Percentiles rank a stretch among this genome's conserved stretches.
phyloP scores from a whole-genome alignment of 2,113 vertebrate species.

The Amphiprion percula region DNA sequence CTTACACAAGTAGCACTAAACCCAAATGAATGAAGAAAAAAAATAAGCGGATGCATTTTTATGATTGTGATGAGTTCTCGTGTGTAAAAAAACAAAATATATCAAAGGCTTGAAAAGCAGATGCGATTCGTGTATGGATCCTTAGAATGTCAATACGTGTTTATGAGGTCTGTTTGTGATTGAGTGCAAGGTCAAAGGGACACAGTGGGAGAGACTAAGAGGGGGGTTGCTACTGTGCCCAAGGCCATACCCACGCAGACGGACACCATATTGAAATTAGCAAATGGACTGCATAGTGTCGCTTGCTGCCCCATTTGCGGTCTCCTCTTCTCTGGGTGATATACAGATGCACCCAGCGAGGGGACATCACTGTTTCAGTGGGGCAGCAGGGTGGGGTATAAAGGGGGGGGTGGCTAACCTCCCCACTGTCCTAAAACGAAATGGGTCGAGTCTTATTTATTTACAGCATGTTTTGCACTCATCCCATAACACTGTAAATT shows the following conservation, averaged over 20 bases:
- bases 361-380: slow-evolving; percentile 67
- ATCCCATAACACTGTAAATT: slow-evolving; percentile 89
- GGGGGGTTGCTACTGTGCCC: slow-evolving; percentile 70
- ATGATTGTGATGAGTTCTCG: slow-evolving; percentile 2
- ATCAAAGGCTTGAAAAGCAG: slow-evolving; percentile 23
- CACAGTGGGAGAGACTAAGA: slow-evolving; percentile 57
- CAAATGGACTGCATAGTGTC: slow-evolving; percentile 83
- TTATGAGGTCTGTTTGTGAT: slow-evolving; percentile 76
- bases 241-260: slow-evolving; percentile 83
- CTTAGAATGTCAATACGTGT: slow-evolving; percentile 68
- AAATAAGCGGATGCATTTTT: neutral
- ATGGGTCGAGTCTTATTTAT: slow-evolving; percentile 85
- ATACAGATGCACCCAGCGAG: slow-evolving; percentile 70
- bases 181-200: slow-evolving; percentile 84
- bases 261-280: slow-evolving; percentile 87
- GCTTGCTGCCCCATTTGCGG: slow-evolving; percentile 80
- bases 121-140: slow-evolving; percentile 59
- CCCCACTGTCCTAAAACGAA: slow-evolving; percentile 79
- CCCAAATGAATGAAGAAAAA: neutral
- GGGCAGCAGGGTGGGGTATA: slow-evolving; percentile 41
- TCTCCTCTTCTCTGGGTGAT: slow-evolving; percentile 73
- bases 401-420: slow-evolving; percentile 27
- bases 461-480: slow-evolving; percentile 88
- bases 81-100: neutral
- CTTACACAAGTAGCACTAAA: neutral